A percentile compares a stretch with the other conserved stretches of the same genome.
These are phyloP conservation scores for Nomada fucata DNA, from an alignment of 2,888 invertebrate species.

Conservation along the genomic window DNA sequence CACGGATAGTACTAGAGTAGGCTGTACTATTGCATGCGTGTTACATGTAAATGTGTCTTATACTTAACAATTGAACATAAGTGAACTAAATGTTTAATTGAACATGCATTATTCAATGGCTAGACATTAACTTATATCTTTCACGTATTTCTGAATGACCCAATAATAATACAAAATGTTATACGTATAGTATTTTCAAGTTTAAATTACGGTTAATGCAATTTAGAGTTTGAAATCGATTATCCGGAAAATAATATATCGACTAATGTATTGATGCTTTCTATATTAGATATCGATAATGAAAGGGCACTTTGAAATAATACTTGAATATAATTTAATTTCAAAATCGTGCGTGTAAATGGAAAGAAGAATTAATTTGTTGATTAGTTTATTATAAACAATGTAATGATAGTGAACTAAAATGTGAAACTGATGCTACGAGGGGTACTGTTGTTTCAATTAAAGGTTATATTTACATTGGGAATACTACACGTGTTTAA, in stretches of 20 bases:
- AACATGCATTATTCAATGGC: neutral
- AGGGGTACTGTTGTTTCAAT: neutral
- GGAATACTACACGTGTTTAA: conserved; percentile 27
- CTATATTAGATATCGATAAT: conserved; percentile 13
- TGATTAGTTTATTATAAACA: neutral
- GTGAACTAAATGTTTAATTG: neutral
- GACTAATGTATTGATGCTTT: conserved; percentile 6
- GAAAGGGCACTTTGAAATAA: neutral
- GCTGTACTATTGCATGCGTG: too few relatives aligned
- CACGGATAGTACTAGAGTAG: too few relatives aligned
- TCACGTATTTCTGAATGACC: neutral
- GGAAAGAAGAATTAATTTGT: neutral
- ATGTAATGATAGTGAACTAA: neutral
- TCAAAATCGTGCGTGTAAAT: neutral
- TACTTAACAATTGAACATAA: neutral
- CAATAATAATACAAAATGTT: neutral
- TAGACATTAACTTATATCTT: neutral
- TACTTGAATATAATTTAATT: conserved; percentile 8
- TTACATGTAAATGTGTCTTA: conserved; percentile 15
- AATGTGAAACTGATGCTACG: neutral
- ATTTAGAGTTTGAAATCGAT: neutral
- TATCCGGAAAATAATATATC: conserved; percentile 4
- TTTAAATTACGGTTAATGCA: neutral
- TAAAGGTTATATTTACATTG: conserved; percentile 34
- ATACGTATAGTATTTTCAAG: too few relatives aligned